phyloP scores from a whole-genome alignment of 2,113 vertebrate genomes.

The Solenodon paradoxus region DNA sequence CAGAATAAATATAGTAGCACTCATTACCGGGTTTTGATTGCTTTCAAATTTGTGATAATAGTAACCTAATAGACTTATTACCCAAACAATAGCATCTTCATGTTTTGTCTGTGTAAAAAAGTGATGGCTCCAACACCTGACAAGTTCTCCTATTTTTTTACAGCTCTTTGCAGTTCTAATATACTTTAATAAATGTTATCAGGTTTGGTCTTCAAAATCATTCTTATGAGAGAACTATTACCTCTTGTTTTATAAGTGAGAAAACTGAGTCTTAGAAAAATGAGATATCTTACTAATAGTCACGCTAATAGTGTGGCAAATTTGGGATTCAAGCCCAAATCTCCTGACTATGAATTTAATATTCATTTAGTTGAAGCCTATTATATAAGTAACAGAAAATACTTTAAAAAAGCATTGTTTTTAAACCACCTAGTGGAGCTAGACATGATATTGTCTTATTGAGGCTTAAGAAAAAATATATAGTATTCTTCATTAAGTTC shows the following conservation, averaged over 20 bases:
- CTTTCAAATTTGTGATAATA: neutral
- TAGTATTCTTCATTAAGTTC: conserved; percentile 37
- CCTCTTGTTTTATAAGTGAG: neutral
- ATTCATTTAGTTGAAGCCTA: neutral
- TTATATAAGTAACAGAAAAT: neutral
- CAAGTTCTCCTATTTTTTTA: neutral
- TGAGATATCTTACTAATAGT: neutral
- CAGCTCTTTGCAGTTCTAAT: neutral
- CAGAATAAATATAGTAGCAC: neutral
- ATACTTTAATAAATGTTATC: neutral
- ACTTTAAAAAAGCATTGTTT: neutral
- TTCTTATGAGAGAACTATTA: neutral
- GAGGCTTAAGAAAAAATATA: neutral
- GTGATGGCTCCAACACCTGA: neutral
- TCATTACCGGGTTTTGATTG: neutral
- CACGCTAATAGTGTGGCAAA: neutral
- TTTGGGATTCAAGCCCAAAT: neutral
- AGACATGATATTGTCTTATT: neutral
- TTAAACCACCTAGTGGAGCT: neutral
- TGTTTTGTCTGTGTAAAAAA: neutral
- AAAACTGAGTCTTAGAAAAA: neutral
- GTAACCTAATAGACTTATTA: neutral
- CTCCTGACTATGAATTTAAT: neutral
- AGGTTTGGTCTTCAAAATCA: neutral
- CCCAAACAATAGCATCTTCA: neutral